Evolutionary conservation across 2,113 vertebrate species (phyloP), one percentile per base, ranked within the genome.

Genomic region (Seriola rivoliana): DNA sequence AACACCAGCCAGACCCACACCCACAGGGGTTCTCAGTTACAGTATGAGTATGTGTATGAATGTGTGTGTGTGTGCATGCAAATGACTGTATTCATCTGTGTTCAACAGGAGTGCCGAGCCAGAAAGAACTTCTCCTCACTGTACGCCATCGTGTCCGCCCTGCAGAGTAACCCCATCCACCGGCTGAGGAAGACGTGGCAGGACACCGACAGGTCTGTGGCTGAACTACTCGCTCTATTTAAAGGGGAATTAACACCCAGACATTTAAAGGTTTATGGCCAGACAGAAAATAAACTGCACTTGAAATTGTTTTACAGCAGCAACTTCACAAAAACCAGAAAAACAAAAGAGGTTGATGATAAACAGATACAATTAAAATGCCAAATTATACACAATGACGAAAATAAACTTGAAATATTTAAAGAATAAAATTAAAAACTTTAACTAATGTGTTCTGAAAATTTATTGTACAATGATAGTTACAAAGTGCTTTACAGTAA

Each of bases 121-220:
- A 94, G 96, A 66, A 96, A 97, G 78, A 97, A 98, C 88, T 97
- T 98, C 93, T 98, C 97, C 14, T 97, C 97, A 0, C 94, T 98
- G 59, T 97, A 97, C 1, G 96, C 97, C 80, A 96, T 98, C 1
- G 93, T 97, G 75, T 97, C 97, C 0, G 97, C 96, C 1, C 92
- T 98, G 88, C 96, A 97, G 88, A 97, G 96, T 82, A 97, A 96
- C 81, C 94, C 97, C 11, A 90, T 98, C 87, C 97, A 98, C 91
- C 93, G 97, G 38, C 96, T 98, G 55, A 95, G 96, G 90, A 94
- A 86, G 66, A 96, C 96, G 11, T 98, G 97, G 97, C 96, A 95
- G 44, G 97, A 98, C 76, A 95, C 95, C 1, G 93, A 96, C 95
- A 97, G 96, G 97, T 98, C 32, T 68, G 91, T 80, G 57, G 23